Evolutionary conservation across 2,797 vertebrate species (phyloP), one percentile per base, ranked within the genome.

Genomic region (Cheirogaleus major): DNA sequence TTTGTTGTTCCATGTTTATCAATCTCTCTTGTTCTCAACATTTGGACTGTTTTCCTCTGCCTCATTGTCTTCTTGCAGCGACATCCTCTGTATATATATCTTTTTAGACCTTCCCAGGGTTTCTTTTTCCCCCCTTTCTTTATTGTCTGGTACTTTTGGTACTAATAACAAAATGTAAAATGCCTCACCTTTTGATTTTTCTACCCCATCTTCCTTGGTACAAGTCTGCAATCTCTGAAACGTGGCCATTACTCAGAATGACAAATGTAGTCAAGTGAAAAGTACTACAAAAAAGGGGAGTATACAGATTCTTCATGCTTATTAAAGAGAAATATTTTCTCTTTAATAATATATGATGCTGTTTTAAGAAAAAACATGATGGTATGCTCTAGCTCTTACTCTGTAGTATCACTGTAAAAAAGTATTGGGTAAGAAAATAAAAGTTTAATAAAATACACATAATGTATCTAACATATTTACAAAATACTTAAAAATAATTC

Each of bases 191-290:
- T 93, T 84, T 81, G 38, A 50, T 9, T 79, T 89, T 48, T 83
- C 69, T 2, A 70, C 18, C 8, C 30, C 25, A 87, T 93, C 92
- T 95, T 93, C 57, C 70, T 92, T 48, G 89, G 45, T 67, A 93
- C 38, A 84, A 95, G 93, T 83, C 94, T 93, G 93, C 67, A 96
- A 81, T 96, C 52, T 89, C 92, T 80, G 95, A 63, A 96, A 95
- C 86, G 83, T 87, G 38, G 50, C 91, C 79, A 95, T 95, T 91
- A 95, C 70, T 80, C 75, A 93, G 86, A 97, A 95, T 91, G 87
- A 87, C 75, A 93, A 97, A 96, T 89, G 67, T 92, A 96, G 93
- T 97, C 96, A 97, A 65, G 65, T 80, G 63, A 89, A 95, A 89
- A 93, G 13, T 70, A 84, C 48, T 86, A 7, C 67, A 35, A 84